Evolutionary conservation across 2,113 vertebrate genomes (phyloP), one percentile per base, ranked within the genome.

Genomic region (Mixornis gularis): DNA sequence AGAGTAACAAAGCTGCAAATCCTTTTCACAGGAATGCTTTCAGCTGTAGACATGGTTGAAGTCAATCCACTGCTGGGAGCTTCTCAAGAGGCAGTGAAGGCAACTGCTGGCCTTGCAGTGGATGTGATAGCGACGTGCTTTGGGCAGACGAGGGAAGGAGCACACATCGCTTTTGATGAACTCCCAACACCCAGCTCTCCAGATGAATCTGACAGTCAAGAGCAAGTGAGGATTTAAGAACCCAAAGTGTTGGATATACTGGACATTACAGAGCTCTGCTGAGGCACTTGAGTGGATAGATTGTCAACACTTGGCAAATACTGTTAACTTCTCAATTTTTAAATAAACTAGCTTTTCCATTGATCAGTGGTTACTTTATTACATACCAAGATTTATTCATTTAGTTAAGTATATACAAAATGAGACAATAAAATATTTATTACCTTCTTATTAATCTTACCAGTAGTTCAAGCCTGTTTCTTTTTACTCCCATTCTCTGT

Each of bases 11-110:
- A 87, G 46, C 56, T 92, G 66, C 55, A 60, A 49, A 32, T 85
- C 11, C 17, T 53, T 90, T 94, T 70, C 77, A 48, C 93, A 99
- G 99, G 99, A 80, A 95, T 99, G 97, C 97, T 99, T 95, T 99
- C 99, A 1, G 99, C 96, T 68, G 97, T 99, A 96, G 99, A 99
- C 94, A 95, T 99, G 87, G 99, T 99, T 46, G 99, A 99, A 96
- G 99, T 99, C 49, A 99, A 99, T 95, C 99, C 99, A 10, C 32
- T 92, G 60, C 94, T 99, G 64, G 99, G 98, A 16, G 95, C 98
- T 7, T 98, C 91, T 76, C 97, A 95, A 8, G 98, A 99, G 70
- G 98, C 98, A 40, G 98, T 98, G 87, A 98, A 98, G 14, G 97
- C 98, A 72, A 99, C 98, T 20, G 98, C 98, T 10, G 94, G 95